Percentiles rank a stretch among this genome's conserved stretches.
phyloP scores from a whole-genome alignment of 1,140 invertebrate genomes.

The Schlechtendalia chinensis region DNA sequence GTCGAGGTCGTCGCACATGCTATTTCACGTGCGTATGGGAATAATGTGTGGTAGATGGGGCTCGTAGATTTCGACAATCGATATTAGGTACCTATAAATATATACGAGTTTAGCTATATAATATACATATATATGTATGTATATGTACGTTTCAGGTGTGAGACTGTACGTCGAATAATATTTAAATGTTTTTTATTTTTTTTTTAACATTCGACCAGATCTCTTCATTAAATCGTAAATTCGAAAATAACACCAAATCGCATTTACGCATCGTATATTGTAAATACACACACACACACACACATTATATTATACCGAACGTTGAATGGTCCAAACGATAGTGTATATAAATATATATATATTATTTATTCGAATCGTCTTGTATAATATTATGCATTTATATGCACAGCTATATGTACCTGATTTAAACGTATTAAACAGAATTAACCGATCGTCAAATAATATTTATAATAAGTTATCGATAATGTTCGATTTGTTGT shows the following conservation, averaged over 20 bases:
- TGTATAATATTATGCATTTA: no score
- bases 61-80: constrained; percentile 47
- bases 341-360: not conserved
- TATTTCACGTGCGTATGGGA: constrained; percentile 41
- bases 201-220: constrained; percentile 30
- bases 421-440: no score
- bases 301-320: not conserved
- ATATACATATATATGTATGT: not conserved
- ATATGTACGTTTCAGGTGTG: constrained; percentile 20
- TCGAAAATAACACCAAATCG: constrained; percentile 28
- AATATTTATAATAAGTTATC: no score
- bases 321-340: not conserved
- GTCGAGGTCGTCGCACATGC: constrained; percentile 29
- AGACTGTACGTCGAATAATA: constrained; percentile 28
- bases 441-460: no score
- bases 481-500: no score
- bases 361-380: no score
- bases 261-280: constrained; percentile 10
- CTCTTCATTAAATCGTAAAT: constrained; percentile 48
- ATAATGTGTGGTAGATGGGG: constrained; percentile 31
- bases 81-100: constrained; percentile 14
- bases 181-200: constrained; percentile 25
- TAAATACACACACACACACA: not conserved
- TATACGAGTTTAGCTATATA: no score
- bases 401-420: no score